Percentiles rank a stretch among this genome's conserved stretches.
These are phyloP conservation scores for Rhinoderma darwinii DNA, from an alignment of 2,113 vertebrate genomes.

Conservation along the genomic window DNA sequence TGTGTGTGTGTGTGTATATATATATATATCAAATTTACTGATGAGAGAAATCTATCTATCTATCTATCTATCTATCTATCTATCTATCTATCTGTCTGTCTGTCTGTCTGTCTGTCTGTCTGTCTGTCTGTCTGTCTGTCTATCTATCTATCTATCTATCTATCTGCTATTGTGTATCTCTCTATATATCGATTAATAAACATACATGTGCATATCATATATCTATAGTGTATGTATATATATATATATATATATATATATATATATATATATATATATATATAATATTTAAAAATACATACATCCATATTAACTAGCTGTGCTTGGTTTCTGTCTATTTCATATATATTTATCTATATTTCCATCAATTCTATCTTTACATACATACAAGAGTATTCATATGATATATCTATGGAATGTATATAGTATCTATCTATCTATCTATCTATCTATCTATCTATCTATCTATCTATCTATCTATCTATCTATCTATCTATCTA, in stretches of 20 bases:
- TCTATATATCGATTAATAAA: too few relatives aligned
- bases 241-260: neutral
- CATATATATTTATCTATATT: neutral
- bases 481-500: too few relatives aligned
- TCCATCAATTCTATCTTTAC: too few relatives aligned
- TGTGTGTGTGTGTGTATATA: too few relatives aligned
- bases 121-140: neutral
- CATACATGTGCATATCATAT: too few relatives aligned
- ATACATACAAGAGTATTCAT: neutral
- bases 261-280: neutral
- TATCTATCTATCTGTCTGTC: neutral
- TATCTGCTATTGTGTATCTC: too few relatives aligned
- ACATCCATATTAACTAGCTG: too few relatives aligned
- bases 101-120: neutral
- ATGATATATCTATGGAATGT: neutral
- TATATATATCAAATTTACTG: too few relatives aligned
- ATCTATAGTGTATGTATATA: too few relatives aligned
- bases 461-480: neutral
- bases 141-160: neutral
- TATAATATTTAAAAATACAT: too few relatives aligned
- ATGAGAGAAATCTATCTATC: neutral
- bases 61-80: neutral
- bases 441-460: constrained; percentile 8
- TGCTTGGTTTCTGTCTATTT: too few relatives aligned
- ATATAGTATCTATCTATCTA: neutral